Base-by-base conservation (phyloP, 2,113 vertebrate genomes). In the Phaetusa simplex region DNA sequence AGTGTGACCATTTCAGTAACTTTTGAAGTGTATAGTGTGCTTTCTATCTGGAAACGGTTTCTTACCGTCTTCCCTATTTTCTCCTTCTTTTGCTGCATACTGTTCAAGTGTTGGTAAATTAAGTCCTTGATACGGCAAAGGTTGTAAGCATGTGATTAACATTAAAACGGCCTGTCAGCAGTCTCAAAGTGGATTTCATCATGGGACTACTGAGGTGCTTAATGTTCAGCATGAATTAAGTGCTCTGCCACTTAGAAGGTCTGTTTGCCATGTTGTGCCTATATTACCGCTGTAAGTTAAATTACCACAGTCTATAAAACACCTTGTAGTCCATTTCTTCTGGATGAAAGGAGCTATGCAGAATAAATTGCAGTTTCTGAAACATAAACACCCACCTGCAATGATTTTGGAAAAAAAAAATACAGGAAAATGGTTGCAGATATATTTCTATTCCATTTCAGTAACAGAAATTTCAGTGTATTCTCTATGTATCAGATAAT, bases 271-370 rank as follows among this genome's bases (percentile, higher is more conserved):
- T 88, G 91, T 96, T 94, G 95, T 95, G 92, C 90, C 87, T 95
- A 6, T 67, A 93, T 96, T 96, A 67, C 84, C 1, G 6, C 64
- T 74, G 66, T 47, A 96, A 96, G 93, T 90, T 93, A 91, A 95
- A 97, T 92, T 91, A 81, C 64, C 67, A 70, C 66, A 90, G 91
- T 80, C 96, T 95, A 90, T 97, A 96, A 95, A 96, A 45, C 82
- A 92, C 84, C 94, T 95, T 78, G 84, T 82, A 96, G 93, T 71
- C 91, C 91, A 90, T 97, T 97, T 92, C 82, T 95, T 93, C 64
- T 92, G 67, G 82, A 94, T 96, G 87, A 96, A 96, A 95, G 55
- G 45, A 95, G 74, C 84, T 93, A 93, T 61, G 93, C 50, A 83
- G 91, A 86, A 90, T 70, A 88, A 97, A 96, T 74, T 80, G 78